A percentile compares a stretch with the other conserved stretches of the same genome.
Conservation (phyloP, 1,140 invertebrate species). For the Drosophila guanche region DNA sequence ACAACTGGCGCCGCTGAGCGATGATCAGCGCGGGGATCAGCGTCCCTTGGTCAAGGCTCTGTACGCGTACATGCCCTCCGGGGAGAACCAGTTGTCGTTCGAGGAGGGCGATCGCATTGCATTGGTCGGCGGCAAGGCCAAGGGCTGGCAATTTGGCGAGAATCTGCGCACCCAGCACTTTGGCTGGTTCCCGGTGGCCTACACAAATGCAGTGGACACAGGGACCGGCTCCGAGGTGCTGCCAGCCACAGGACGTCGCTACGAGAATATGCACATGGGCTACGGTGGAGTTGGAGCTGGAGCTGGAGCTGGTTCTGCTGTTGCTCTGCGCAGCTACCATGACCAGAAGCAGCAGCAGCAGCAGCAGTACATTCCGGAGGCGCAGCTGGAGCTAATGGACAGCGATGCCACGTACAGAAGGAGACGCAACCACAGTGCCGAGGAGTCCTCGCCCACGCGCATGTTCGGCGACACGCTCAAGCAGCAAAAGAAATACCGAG, state of each 20-base stretch:
- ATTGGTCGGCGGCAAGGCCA: constrained; percentile 94
- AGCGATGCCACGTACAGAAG: constrained; percentile 68
- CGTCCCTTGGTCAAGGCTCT: constrained; percentile 89
- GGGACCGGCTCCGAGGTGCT: constrained; percentile 19
- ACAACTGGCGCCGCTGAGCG: constrained; percentile 37
- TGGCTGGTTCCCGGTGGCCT: constrained; percentile 97
- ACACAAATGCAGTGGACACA: constrained; percentile 88
- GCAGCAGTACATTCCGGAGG: constrained; percentile 65
- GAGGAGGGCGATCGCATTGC: constrained; percentile 95
- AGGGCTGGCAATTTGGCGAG: constrained; percentile 98
- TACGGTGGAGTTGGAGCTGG: constrained; percentile 41
- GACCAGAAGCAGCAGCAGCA: constrained; percentile 69
- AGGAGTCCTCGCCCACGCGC: constrained; percentile 85
- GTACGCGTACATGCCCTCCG: constrained; percentile 94
- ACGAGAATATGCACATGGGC: constrained; percentile 69
- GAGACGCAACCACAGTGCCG: constrained; percentile 74
- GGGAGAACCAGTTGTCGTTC: constrained; percentile 96
- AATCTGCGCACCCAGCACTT: constrained; percentile 94
- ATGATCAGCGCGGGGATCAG: constrained; percentile 72
- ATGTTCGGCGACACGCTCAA: constrained; percentile 84
- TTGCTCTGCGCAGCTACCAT: constrained; percentile 62
- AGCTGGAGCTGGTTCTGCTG: constrained; percentile 42
- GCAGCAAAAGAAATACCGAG: constrained; percentile 78
- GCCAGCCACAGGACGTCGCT: constrained; percentile 39
- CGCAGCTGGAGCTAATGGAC: constrained; percentile 73